Percentiles rank a stretch among this genome's conserved stretches.
Evolutionary conservation across 2,888 invertebrate genomes (phyloP).

Genomic region (Aromia moschata): DNA sequence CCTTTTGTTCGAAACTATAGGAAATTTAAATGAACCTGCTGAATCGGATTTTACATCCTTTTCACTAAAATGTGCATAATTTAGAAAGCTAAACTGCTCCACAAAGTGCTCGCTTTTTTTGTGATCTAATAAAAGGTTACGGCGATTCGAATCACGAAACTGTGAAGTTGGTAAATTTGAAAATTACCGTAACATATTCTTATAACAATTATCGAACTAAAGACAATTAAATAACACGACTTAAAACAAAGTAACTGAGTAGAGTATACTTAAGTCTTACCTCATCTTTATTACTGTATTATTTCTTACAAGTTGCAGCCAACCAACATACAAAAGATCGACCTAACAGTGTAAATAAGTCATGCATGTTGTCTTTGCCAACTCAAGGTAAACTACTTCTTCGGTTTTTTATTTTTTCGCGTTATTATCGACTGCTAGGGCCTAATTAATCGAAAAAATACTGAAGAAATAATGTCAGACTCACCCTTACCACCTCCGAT

Average conservation of each 20-base stretch:
- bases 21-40: slow-evolving; percentile 46
- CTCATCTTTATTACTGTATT: slow-evolving; percentile 40
- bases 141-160: slow-evolving; percentile 18
- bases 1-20: slow-evolving; percentile 46
- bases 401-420: slow-evolving; percentile 40
- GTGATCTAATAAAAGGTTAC: slow-evolving; percentile 28
- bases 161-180: slow-evolving; percentile 2
- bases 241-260: slow-evolving; percentile 1
- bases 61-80: slow-evolving; percentile 46
- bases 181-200: slow-evolving; percentile 8
- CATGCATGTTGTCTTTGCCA: slow-evolving; percentile 55
- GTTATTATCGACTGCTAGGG: slow-evolving; percentile 9
- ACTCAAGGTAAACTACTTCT: slow-evolving; percentile 61
- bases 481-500: slow-evolving; percentile 31
- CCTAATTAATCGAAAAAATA: slow-evolving; percentile 14
- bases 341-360: slow-evolving; percentile 48
- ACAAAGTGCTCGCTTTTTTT: slow-evolving; percentile 32
- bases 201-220: not conserved
- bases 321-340: slow-evolving; percentile 35
- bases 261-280: slow-evolving; percentile 34
- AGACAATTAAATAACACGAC: not conserved
- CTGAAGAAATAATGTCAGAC: slow-evolving; percentile 25
- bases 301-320: slow-evolving; percentile 29
- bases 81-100: slow-evolving; percentile 43
- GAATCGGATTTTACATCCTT: slow-evolving; percentile 44